These are phyloP conservation scores for Mayetiola destructor DNA, from an alignment of 2,888 invertebrate genomes.

Conservation along the genomic window DNA sequence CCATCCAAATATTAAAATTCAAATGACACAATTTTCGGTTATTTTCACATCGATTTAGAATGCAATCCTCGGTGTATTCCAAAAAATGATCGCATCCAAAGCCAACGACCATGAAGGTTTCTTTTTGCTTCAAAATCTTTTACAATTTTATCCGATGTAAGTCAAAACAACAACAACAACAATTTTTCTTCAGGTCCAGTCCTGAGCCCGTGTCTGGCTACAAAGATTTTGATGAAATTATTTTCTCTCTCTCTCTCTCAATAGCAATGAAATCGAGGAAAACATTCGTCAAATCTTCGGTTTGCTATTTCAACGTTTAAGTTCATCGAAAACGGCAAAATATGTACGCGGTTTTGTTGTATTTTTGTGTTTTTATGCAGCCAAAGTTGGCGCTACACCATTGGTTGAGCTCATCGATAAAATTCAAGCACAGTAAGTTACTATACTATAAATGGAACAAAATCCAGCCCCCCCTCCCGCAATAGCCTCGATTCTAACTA, in stretches of 20 bases:
- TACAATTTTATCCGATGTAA: constrained; percentile 70
- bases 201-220: too few species aligned
- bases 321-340: constrained; percentile 88
- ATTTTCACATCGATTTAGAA: constrained; percentile 34
- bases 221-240: background rate
- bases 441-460: background rate
- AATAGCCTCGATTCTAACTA: too few species aligned
- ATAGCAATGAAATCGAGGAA: constrained; percentile 53
- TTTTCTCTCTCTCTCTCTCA: background rate
- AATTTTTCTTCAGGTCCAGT: too few species aligned
- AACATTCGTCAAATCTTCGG: constrained; percentile 80
- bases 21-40: background rate
- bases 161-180: constrained; percentile 23
- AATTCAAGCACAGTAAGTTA: constrained; percentile 65
- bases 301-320: constrained; percentile 82
- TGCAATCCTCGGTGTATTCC: constrained; percentile 84
- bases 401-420: constrained; percentile 68
- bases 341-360: constrained; percentile 81
- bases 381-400: constrained; percentile 60
- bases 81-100: constrained; percentile 90
- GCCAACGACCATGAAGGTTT: constrained; percentile 94
- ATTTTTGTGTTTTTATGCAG: constrained; percentile 75
- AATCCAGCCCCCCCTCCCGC: background rate
- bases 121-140: constrained; percentile 69
- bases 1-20: background rate